Evolutionary conservation across 2,113 vertebrate genomes (phyloP), one percentile per base, ranked within the genome.

Genomic region (Pristiophorus japonicus): DNA sequence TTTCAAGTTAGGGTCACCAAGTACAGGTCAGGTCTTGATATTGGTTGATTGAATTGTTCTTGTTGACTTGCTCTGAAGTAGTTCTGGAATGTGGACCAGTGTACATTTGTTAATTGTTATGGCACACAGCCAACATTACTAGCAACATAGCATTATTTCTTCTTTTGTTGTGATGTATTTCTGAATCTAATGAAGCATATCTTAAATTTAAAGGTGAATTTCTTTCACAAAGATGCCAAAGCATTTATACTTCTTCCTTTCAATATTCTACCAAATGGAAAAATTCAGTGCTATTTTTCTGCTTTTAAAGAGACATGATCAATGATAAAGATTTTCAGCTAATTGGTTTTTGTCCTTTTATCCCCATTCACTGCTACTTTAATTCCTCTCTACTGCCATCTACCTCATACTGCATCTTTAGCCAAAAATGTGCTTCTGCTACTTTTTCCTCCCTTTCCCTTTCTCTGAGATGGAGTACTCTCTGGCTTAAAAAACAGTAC

Each of bases 41-140:
- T 94, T 73, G 42, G 65, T 94, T 94, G 45, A 70, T 94, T 70
- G 24, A 94, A 94, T 73, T 94, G 93, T 73, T 94, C 93, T 70
- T 70, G 93, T 94, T 73, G 93, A 70, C 66, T 94, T 94, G 45
- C 66, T 73, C 42, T 51, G 66, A 94, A 94, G 93, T 67, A 51
- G 65, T 94, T 51, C 65, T 94, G 65, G 93, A 94, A 94, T 70
- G 87, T 18, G 47, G 51, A 59, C 24, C 70, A 30, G 70, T 75
- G 34, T 75, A 34, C 70, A 30, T 30, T 30, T 73, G 65, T 94
- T 70, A 94, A 94, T 94, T 94, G 93, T 34, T 70, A 70, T 70
- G 93, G 66, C 42, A 73, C 66, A 70, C 1, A 47, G 93, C 65
- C 42, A 94, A 51, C 45, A 63, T 24, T 94, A 30, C 24, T 66